Evolutionary conservation across 2,888 invertebrate genomes (phyloP).

Genomic region (Coenonympha glycerion): DNA sequence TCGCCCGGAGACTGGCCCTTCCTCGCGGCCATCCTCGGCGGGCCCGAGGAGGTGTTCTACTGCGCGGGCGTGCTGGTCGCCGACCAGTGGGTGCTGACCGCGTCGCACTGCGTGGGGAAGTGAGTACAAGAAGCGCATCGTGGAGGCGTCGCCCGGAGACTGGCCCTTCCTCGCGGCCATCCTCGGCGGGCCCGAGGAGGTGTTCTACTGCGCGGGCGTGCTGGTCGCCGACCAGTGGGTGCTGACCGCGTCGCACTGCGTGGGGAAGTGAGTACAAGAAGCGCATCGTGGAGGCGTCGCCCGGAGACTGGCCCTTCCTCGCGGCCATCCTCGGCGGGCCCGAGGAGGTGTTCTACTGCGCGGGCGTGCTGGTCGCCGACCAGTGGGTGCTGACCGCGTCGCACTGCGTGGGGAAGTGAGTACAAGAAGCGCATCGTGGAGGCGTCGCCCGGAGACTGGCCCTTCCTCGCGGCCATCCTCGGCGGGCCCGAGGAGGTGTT

Average conservation of each 20-base stretch:
- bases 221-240: conserved; percentile 94
- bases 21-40: conserved; percentile 85
- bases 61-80: conserved; percentile 92
- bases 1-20: too few relatives aligned
- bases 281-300: too few relatives aligned
- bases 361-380: too few relatives aligned
- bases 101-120: conserved; percentile 93
- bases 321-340: neutral
- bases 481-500: neutral
- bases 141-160: too few relatives aligned
- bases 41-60: conserved; percentile 90
- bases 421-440: conserved; percentile 85
- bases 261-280: conserved; percentile 92
- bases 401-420: too few relatives aligned
- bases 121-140: too few relatives aligned
- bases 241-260: conserved; percentile 89
- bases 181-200: conserved; percentile 89
- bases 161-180: conserved; percentile 83
- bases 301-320: too few relatives aligned
- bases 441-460: too few relatives aligned
- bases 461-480: neutral
- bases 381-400: too few relatives aligned
- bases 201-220: conserved; percentile 92
- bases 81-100: conserved; percentile 91
- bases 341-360: neutral